These are phyloP conservation scores for Antheraea yamamai DNA, from an alignment of 2,888 invertebrate species.

Conservation along the genomic window DNA sequence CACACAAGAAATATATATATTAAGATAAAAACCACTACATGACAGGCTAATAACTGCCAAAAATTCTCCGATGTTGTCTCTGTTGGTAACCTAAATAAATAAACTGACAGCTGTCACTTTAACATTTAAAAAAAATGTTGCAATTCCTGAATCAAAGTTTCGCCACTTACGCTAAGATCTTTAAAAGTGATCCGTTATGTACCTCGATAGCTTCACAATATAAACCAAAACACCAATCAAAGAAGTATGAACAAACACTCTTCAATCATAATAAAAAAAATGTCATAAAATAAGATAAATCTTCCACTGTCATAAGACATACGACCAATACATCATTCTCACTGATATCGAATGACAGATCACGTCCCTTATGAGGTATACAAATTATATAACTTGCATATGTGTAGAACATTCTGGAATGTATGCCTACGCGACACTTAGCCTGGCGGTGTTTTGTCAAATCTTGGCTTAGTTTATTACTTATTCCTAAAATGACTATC, in stretches of 20 bases:
- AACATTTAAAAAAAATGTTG: no score
- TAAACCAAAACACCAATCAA: not conserved
- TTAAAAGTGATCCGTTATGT: not conserved
- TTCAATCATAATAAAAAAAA: not conserved
- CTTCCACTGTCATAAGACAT: not conserved
- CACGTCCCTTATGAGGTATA: not conserved
- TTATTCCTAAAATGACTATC: no score
- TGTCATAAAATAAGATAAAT: not conserved
- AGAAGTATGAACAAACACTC: not conserved
- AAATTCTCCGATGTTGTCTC: no score
- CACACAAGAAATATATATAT: no score
- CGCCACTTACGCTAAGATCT: no score
- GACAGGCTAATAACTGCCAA: no score
- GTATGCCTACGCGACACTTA: not conserved
- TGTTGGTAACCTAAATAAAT: no score
- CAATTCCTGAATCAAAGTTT: no score
- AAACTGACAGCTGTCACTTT: no score
- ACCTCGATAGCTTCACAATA: not conserved
- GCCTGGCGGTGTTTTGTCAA: not conserved
- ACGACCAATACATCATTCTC: not conserved
- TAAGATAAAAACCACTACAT: no score
- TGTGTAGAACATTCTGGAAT: not conserved
- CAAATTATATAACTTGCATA: not conserved
- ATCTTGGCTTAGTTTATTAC: not conserved
- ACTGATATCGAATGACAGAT: conserved; percentile 6